These are phyloP conservation scores for Pseudochromis fuscus DNA, from an alignment of 2,797 vertebrate species.

Conservation along the genomic window DNA sequence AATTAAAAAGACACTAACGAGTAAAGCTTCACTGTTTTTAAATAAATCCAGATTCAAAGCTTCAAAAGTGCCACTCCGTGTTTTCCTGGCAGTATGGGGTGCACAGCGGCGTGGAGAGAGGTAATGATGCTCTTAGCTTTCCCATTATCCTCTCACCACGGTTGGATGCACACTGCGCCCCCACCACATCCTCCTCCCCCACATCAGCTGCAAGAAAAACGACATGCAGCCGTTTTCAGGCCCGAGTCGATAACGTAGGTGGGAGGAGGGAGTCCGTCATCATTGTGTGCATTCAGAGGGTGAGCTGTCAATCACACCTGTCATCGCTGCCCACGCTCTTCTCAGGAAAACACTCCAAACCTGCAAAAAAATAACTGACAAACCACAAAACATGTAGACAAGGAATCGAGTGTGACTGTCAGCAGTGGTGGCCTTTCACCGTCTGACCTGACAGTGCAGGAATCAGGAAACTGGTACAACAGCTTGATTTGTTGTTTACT, in stretches of 20 bases:
- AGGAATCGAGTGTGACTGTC: no score
- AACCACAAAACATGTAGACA: no score
- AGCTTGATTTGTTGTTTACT: no score
- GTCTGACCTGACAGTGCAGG: no score
- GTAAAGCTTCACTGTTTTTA: neutral
- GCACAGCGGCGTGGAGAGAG: conserved; percentile 65
- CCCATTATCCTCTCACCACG: conserved; percentile 81
- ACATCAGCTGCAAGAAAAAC: conserved; percentile 34
- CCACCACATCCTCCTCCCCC: conserved; percentile 28
- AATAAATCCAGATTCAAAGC: conserved; percentile 46
- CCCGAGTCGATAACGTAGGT: no score
- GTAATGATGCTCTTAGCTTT: conserved; percentile 85
- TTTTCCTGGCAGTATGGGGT: conserved; percentile 58
- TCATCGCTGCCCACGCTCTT: no score
- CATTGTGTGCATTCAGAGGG: neutral
- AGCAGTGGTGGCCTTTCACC: no score
- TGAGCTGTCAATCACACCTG: no score
- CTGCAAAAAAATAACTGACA: no score
- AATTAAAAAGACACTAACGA: no score
- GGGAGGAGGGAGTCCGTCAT: neutral
- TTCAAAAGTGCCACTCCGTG: conserved; percentile 40
- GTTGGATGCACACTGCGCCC: conserved; percentile 66
- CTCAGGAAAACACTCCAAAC: no score
- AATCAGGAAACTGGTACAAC: no score
- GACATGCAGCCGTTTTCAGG: conserved; percentile 27